Evolutionary conservation across 2,797 vertebrate species (phyloP).

Genomic region (Geotrypetes seraphini): DNA sequence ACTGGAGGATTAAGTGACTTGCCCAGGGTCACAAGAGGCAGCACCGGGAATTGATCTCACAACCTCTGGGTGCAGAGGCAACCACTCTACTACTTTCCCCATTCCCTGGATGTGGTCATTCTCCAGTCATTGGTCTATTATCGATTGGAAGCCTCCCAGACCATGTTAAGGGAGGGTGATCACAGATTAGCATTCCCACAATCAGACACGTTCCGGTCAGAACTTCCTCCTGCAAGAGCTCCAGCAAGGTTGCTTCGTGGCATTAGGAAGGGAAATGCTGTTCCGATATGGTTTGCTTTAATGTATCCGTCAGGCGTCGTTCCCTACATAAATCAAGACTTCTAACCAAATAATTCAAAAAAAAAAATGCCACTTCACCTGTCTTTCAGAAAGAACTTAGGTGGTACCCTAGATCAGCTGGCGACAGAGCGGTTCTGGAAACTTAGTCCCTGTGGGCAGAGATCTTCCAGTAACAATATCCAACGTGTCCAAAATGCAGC

Average conservation of each 20-base stretch:
- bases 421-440: too few species aligned
- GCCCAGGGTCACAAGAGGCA: too few species aligned
- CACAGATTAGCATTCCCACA: conserved; percentile 40
- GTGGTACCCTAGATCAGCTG: too few species aligned
- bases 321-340: conserved; percentile 5
- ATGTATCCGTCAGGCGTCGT: conserved; percentile 13
- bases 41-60: too few species aligned
- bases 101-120: too few species aligned
- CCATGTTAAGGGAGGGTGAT: conserved; percentile 35
- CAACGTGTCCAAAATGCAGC: too few species aligned
- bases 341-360: background rate
- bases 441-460: too few species aligned
- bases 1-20: too few species aligned
- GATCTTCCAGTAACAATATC: too few species aligned
- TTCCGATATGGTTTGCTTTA: conserved; percentile 22
- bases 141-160: conserved; percentile 23
- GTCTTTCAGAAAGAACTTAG: too few species aligned
- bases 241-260: conserved; percentile 6
- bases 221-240: conserved; percentile 31
- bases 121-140: conserved; percentile 26
- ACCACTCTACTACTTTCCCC: too few species aligned
- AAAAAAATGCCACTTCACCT: background rate
- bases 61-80: too few species aligned
- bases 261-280: conserved; percentile 2
- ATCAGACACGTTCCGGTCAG: conserved; percentile 30